Percentiles rank a stretch among this genome's conserved stretches.
phyloP scores from a whole-genome alignment of 2,797 vertebrate genomes.

The Chrosomus eos region DNA sequence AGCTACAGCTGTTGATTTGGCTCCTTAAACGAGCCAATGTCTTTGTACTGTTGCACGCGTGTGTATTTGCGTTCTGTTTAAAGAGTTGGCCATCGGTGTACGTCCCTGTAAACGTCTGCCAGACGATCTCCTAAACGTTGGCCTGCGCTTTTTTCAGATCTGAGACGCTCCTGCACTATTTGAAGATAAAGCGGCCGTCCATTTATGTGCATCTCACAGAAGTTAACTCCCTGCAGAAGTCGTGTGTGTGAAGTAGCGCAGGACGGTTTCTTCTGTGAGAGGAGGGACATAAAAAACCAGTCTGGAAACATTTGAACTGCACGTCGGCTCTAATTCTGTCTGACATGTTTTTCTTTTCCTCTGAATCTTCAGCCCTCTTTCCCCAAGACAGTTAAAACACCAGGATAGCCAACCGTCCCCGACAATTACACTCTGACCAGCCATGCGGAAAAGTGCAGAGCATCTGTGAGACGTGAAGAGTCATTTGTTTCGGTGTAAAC shows the following conservation, averaged over 20 bases:
- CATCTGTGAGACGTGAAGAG: conserved; percentile 26
- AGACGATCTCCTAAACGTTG: conserved; percentile 50
- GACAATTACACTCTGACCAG: conserved; percentile 25
- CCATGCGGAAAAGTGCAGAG: conserved; percentile 8
- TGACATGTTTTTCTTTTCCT: conserved; percentile 72
- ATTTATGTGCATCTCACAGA: conserved; percentile 75
- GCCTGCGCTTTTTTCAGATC: conserved; percentile 50
- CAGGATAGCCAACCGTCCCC: conserved; percentile 28
- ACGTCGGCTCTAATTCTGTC: conserved; percentile 75
- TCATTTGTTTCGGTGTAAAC: conserved; percentile 28
- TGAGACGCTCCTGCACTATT: conserved; percentile 62
- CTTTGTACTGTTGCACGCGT: conserved; percentile 54
- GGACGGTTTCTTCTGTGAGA: conserved; percentile 72
- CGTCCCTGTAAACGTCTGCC: conserved; percentile 48
- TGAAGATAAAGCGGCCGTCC: conserved; percentile 76
- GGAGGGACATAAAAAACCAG: conserved; percentile 75
- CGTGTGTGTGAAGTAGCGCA: conserved; percentile 72
- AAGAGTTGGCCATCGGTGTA: conserved; percentile 45
- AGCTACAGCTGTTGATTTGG: conserved; percentile 63
- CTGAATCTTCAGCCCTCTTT: conserved; percentile 45
- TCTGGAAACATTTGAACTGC: conserved; percentile 69
- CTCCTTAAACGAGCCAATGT: conserved; percentile 61
- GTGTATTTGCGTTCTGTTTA: conserved; percentile 33
- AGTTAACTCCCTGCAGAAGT: conserved; percentile 73
- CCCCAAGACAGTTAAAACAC: conserved; percentile 50